These are phyloP conservation scores for Choloepus didactylus DNA, from an alignment of 2,797 vertebrate species.

Conservation along the genomic window DNA sequence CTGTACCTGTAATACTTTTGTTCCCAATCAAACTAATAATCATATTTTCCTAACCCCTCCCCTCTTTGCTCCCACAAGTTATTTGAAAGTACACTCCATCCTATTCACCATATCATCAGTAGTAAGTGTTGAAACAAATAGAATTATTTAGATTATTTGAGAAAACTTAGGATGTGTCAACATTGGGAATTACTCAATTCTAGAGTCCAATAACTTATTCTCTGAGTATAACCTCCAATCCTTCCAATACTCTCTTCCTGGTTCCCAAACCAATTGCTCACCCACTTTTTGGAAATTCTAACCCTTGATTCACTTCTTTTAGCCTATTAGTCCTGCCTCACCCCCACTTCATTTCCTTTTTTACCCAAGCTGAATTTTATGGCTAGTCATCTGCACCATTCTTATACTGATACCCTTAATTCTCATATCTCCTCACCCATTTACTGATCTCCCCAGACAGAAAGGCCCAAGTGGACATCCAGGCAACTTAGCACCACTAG, in stretches of 20 bases:
- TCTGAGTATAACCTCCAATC: background rate
- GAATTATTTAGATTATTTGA: constrained; percentile 5
- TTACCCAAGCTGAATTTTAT: background rate
- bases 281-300: background rate
- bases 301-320: background rate
- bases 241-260: background rate
- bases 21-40: constrained; percentile 1
- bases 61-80: background rate
- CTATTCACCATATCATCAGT: background rate
- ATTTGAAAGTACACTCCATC: background rate
- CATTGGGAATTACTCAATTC: background rate
- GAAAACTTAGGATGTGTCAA: constrained; percentile 5
- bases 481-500: background rate
- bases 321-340: background rate
- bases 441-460: background rate
- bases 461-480: background rate
- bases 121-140: background rate
- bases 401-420: background rate
- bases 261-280: constrained; percentile 1
- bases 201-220: background rate
- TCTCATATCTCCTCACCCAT: background rate
- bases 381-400: background rate
- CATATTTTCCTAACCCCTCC: background rate
- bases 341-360: background rate
- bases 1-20: background rate